Base-by-base conservation (phyloP, 1,140 invertebrate species). In the Cyclargus thomasi region DNA sequence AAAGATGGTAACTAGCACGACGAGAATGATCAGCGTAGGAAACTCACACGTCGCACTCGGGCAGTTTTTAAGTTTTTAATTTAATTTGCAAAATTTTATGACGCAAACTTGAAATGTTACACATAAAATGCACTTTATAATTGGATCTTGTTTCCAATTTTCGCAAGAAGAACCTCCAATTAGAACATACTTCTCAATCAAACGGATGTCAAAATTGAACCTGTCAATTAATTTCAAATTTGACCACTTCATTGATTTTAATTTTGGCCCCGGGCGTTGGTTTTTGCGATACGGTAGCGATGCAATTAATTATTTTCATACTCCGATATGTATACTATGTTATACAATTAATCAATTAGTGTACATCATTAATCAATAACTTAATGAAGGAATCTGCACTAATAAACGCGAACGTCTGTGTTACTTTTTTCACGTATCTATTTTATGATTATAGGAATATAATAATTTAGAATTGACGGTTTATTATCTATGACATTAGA, bases 121-220 rank as follows among this genome's bases (percentile, higher is more conserved):
- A 47, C 29, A 47, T 47, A 47, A 47, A 47, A 8, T 47, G 29
- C 29, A 29, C 29, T 29, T 29, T 7, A 7, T 29, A 29, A 29
- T 29, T 29, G 5, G 8, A 29, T 7, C 29, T 29, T 5, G 29
- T 8, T 11, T n/a, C n/a, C n/a, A n/a, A n/a, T n/a, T 14, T 47
- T 2, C 1, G 14, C 14, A 47, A 47, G 39, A 47, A 47, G 11
- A 47, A 47, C 11, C 3, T 47, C 53, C 7, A 65, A 53, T 65
- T 55, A 65, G 64, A 65, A 22, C 5, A 29, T 23, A 21, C 47
- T 39, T 21, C n/a, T 53, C 36, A 67, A 62, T 76, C 67, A 74
- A 77, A 80, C 77, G 72, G 71, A 74, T 73, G 78, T 81, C 79
- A 83, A 81, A 81, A 80, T 71, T 72, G 63, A 62, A 77, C 63